phyloP scores from a whole-genome alignment of 2,888 invertebrate genomes.

The Agrotis segetum region DNA sequence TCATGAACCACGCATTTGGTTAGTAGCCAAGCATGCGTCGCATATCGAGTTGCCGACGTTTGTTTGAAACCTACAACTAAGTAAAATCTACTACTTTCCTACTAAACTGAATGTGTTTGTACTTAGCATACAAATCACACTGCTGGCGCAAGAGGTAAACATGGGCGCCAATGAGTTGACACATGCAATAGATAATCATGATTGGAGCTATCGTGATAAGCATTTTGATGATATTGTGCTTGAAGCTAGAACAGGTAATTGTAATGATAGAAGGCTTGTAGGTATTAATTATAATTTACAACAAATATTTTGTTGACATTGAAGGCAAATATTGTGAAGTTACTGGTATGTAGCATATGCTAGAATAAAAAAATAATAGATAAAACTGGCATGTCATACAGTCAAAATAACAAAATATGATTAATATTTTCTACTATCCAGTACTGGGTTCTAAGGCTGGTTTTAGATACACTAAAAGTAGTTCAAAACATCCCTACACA shows the following conservation, averaged over 20 bases:
- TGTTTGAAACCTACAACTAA: background rate
- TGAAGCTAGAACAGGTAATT: background rate
- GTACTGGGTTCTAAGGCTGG: background rate
- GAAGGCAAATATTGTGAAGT: background rate
- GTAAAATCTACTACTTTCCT: conserved; percentile 9
- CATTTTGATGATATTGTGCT: background rate
- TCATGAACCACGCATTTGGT: conserved; percentile 35
- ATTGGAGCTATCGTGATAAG: background rate
- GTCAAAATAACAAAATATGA: background rate
- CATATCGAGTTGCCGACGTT: conserved; percentile 16
- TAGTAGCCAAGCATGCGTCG: conserved; percentile 29
- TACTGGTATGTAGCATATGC: too few species aligned
- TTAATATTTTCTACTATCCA: too few species aligned
- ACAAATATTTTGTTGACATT: too few species aligned
- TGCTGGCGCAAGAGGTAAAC: conserved; percentile 27
- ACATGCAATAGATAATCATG: background rate
- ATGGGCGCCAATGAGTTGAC: conserved; percentile 28
- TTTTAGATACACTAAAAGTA: background rate
- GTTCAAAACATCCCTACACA: too few species aligned
- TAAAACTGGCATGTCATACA: background rate
- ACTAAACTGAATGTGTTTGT: conserved; percentile 5
- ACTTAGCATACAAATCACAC: conserved; percentile 50
- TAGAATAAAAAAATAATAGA: too few species aligned
- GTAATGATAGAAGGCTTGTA: background rate
- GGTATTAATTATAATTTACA: too few species aligned